A percentile compares a stretch with the other conserved stretches of the same genome.
Evolutionary conservation across 2,797 vertebrate species (phyloP).

Genomic region (Epinephelus coioides): DNA sequence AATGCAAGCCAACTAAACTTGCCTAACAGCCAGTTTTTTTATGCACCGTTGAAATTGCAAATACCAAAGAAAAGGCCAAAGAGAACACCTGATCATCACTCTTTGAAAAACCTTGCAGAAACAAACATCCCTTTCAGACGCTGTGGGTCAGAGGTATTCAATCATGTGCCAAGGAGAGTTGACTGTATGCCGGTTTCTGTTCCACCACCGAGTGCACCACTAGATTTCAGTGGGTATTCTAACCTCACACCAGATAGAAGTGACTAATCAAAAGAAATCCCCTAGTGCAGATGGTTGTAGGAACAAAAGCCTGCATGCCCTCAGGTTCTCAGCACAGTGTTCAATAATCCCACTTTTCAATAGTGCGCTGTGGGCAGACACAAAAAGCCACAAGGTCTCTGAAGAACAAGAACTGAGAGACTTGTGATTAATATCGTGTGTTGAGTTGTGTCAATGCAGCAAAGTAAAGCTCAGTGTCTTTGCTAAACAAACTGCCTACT

Average conservation of each 20-base stretch:
- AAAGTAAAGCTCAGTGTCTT: background rate
- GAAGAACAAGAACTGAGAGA: conserved; percentile 11
- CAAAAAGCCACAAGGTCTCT: background rate
- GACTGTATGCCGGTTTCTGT: background rate
- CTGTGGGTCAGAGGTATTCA: background rate
- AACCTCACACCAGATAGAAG: background rate
- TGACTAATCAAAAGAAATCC: conserved; percentile 7
- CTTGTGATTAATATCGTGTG: background rate
- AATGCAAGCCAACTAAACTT: background rate
- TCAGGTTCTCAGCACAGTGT: background rate
- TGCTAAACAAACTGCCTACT: background rate
- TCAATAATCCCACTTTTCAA: conserved; percentile 3
- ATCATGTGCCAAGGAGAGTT: background rate
- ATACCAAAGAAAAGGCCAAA: background rate
- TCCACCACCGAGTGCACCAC: background rate
- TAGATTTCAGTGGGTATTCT: background rate
- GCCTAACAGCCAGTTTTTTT: background rate
- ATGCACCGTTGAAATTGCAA: conserved; percentile 2
- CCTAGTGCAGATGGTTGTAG: background rate
- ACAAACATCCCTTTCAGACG: background rate
- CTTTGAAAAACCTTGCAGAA: background rate
- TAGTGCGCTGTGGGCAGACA: background rate
- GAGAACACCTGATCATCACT: background rate
- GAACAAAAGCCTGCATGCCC: conserved; percentile 28
- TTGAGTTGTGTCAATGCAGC: background rate